Conservation (phyloP, 1,140 invertebrate species). For the Bemisia tabaci region DNA sequence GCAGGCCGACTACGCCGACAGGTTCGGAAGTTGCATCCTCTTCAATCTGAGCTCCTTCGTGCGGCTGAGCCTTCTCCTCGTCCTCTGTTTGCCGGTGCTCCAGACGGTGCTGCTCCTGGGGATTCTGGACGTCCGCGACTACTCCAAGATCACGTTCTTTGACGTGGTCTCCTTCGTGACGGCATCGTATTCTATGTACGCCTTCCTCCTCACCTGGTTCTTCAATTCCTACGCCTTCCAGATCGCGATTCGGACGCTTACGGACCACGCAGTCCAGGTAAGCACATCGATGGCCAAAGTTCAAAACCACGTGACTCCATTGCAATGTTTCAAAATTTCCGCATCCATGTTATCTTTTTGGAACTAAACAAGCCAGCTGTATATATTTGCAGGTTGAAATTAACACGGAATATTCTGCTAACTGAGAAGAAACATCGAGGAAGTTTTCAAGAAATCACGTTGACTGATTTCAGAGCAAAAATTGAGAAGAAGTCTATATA, state of each 20-base stretch:
- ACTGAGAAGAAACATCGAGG: no score
- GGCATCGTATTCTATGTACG: background rate
- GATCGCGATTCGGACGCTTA: background rate
- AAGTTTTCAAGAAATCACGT: no score
- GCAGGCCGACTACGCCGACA: background rate
- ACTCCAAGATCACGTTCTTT: background rate
- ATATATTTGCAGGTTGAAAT: no score
- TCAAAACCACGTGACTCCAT: no score
- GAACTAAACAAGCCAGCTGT: no score
- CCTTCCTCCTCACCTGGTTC: background rate
- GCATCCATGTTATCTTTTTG: no score
- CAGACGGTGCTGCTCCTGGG: background rate
- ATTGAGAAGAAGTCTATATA: no score
- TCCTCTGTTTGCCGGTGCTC: background rate
- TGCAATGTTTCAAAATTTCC: no score
- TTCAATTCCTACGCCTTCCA: background rate
- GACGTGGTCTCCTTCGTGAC: background rate
- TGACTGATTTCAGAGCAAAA: no score
- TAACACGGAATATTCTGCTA: no score
- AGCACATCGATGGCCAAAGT: no score
- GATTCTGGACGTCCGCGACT: background rate
- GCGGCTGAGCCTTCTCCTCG: background rate
- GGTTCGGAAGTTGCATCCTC: background rate
- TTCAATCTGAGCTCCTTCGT: background rate
- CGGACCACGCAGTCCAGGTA: background rate